phyloP scores from a whole-genome alignment of 2,888 invertebrate species.

The Thecocarcelia acutangulata region DNA sequence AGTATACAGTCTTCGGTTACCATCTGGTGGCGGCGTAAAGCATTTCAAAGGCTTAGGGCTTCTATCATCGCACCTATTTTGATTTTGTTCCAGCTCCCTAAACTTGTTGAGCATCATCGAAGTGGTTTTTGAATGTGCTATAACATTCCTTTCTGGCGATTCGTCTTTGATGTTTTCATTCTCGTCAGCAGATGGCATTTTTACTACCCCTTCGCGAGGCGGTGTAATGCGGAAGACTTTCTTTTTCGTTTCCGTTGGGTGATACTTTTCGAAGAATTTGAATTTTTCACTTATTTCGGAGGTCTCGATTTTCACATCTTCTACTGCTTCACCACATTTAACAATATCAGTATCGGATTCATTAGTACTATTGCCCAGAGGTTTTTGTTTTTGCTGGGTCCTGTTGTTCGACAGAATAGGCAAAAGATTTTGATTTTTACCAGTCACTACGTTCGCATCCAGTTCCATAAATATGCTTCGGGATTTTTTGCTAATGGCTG shows the following conservation, averaged over 20 bases:
- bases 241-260: conserved; percentile 84
- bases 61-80: conserved; percentile 79
- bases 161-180: conserved; percentile 84
- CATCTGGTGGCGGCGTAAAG: conserved; percentile 94
- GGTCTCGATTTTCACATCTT: conserved; percentile 90
- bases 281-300: conserved; percentile 92
- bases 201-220: conserved; percentile 89
- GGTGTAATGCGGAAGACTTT: conserved; percentile 94
- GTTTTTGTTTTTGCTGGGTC: conserved; percentile 50
- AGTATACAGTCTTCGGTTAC: conserved; percentile 79
- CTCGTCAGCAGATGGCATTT: conserved; percentile 78
- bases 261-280: conserved; percentile 95
- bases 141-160: conserved; percentile 82
- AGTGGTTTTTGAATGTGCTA: conserved; percentile 86
- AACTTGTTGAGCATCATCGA: conserved; percentile 94
- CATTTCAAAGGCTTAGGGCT: conserved; percentile 92
- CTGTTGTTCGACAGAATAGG: conserved; percentile 15
- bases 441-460: conserved; percentile 89
- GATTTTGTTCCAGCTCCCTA: conserved; percentile 90
- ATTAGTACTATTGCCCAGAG: conserved; percentile 49
- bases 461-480: conserved; percentile 92
- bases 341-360: conserved; percentile 50
- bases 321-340: conserved; percentile 84
- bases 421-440: conserved; percentile 64
- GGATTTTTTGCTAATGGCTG: conserved; percentile 93